phyloP scores from a whole-genome alignment of 2,113 vertebrate genomes.

The Beaufortia kweichowensis region DNA sequence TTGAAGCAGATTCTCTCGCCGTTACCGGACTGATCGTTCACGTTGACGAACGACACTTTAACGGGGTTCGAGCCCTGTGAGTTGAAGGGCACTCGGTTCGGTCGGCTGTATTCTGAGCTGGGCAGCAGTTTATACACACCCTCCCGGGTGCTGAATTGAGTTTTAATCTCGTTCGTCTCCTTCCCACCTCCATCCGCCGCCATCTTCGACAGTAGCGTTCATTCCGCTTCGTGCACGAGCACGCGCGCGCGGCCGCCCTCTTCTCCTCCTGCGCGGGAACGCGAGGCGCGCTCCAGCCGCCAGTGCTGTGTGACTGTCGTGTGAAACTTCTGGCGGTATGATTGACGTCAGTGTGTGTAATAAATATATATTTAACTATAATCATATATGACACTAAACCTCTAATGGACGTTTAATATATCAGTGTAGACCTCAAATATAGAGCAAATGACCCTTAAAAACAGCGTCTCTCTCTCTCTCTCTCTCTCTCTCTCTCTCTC shows the following conservation, averaged over 20 bases:
- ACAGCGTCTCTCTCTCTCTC: no score
- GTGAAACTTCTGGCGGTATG: no score
- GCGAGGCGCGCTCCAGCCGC: neutral
- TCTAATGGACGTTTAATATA: no score
- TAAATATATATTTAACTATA: no score
- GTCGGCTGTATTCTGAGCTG: conserved; percentile 97
- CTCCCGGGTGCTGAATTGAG: conserved; percentile 97
- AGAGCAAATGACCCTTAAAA: no score
- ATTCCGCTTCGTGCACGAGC: conserved; percentile 94
- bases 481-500: no score
- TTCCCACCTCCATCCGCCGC: conserved; percentile 99
- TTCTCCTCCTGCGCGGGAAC: neutral
- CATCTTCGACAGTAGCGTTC: conserved; percentile 99
- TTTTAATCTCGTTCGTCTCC: conserved; percentile 99
- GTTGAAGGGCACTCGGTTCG: conserved; percentile 97
- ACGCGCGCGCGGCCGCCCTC: conserved; percentile 64
- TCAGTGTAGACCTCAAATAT: no score
- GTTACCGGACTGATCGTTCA: conserved; percentile 98
- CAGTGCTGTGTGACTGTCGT: no score
- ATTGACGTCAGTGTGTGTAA: no score
- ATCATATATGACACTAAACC: no score
- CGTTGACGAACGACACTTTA: conserved; percentile 97
- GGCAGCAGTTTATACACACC: conserved; percentile 97
- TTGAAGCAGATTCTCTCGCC: conserved; percentile 98
- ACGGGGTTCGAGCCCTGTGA: conserved; percentile 98